phyloP scores from a whole-genome alignment of 2,797 vertebrate species.

The Amphiprion clarkii region DNA sequence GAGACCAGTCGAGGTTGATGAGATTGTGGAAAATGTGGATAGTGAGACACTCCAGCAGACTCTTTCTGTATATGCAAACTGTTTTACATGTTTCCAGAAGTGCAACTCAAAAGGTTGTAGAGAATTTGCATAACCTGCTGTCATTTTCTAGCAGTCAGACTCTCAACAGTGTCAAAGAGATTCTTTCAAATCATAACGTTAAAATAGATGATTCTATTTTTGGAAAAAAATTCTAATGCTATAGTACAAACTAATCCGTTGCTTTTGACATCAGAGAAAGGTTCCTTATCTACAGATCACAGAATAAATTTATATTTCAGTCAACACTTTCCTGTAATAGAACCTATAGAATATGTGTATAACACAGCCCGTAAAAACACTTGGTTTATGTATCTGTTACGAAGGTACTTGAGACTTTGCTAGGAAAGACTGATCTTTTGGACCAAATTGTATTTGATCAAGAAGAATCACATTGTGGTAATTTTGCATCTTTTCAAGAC shows the following conservation, averaged over 20 bases:
- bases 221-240: neutral
- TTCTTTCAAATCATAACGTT: neutral
- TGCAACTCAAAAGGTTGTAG: neutral
- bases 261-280: neutral
- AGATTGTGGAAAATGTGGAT: neutral
- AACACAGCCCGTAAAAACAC: neutral
- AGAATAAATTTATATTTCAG: neutral
- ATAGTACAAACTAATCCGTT: neutral
- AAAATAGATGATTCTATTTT: slow-evolving; percentile 2
- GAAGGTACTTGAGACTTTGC: neutral
- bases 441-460: neutral
- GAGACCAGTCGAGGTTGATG: too few relatives aligned
- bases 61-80: neutral
- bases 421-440: too few relatives aligned
- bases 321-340: neutral
- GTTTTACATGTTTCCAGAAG: neutral
- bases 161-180: neutral
- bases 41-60: slow-evolving; percentile 2
- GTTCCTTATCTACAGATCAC: slow-evolving; percentile 7
- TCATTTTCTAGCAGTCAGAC: neutral
- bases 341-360: slow-evolving; percentile 1
- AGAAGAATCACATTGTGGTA: neutral
- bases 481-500: neutral
- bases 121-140: neutral
- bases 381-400: neutral